Evolutionary conservation across 2,113 vertebrate genomes (phyloP), one percentile per base, ranked within the genome.

Genomic region (Vireo altiloquus): DNA sequence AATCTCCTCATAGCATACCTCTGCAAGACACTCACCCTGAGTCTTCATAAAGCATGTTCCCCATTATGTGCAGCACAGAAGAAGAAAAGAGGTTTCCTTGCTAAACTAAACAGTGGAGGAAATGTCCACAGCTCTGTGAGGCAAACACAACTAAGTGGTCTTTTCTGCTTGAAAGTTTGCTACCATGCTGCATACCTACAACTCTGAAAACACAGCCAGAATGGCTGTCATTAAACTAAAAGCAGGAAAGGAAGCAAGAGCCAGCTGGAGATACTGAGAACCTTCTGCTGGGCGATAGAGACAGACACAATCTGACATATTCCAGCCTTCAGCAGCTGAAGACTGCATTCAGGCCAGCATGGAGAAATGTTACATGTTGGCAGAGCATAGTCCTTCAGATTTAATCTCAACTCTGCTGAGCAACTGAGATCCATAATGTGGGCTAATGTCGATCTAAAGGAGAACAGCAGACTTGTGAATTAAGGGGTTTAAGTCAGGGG

Each of bases 261-360:
- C 16, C 33, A 65, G 39, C 17, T 33, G 60, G 28, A 68, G 49
- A 24, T 33, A 68, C 1, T 7, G 17, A 57, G 11, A 71, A 30
- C 13, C 8, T 82, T 72, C 40, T 82, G 5, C 14, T 50, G 50
- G 42, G 4, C 70, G 46, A 75, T 27, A 15, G 33, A 89, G 35
- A 52, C 27, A 56, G 65, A 11, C 27, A 60, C 1, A 4, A 4
- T 7, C 16, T 75, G 50, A 64, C 6, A 66, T 37, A 61, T 24
- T 83, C 33, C n/a, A 79, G 30, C 50, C 28, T 66, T 65, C 27
- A 47, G 57, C 27, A 71, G 46, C 17, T 0, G 0, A 76, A 56
- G 18, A 61, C 31, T 25, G 18, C 4, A 2, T 0, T 1, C 14
- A 74, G 8, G 8, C n/a, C 39, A 40, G 46, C 22, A 11, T 6